Evolutionary conservation across 2,113 vertebrate genomes (phyloP), one percentile per base, ranked within the genome.

Genomic region (Lepus europaeus): DNA sequence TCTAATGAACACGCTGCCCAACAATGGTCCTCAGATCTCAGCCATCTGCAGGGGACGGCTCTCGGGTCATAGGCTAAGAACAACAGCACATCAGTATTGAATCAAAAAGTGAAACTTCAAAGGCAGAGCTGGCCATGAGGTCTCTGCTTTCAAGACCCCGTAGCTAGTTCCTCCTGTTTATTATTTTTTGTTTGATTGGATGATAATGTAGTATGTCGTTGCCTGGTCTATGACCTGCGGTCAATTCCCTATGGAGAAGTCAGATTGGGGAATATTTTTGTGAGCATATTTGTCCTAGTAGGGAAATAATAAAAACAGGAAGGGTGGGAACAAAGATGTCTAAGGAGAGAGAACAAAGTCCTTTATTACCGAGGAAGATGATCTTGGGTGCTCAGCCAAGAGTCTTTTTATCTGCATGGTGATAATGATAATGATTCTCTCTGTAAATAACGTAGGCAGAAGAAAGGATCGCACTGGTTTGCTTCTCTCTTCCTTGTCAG

Each of bases 11-110:
- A 97, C 90, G 70, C 80, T 84, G 31, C 93, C 89, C 96, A 97
- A 97, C 97, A 98, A 98, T 97, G 95, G 82, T 81, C 94, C 93
- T 98, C 96, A 98, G 98, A 97, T 98, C 96, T 97, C 96, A 45
- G 49, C 89, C 96, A 77, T 97, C 96, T 97, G 96, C 97, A 76
- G 97, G 97, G 96, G 84, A 98, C 73, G 23, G 91, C 78, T 83
- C 86, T 84, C 29, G 93, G 97, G 97, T 98, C 97, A 95, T 17
- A 95, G 97, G 92, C 97, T 97, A 96, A 2, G 25, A 98, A 97
- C 87, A 97, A 92, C 72, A 96, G 72, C 90, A 84, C 89, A 92
- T 96, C 96, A 88, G 89, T 87, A 79, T 6, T 2, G 96, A 98
- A 97, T 96, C 97, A 97, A 89, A 25, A 80, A 90, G 85, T 76